Evolutionary conservation across 2,113 vertebrate genomes (phyloP), one percentile per base, ranked within the genome.

Genomic region (Centropus bengalensis): DNA sequence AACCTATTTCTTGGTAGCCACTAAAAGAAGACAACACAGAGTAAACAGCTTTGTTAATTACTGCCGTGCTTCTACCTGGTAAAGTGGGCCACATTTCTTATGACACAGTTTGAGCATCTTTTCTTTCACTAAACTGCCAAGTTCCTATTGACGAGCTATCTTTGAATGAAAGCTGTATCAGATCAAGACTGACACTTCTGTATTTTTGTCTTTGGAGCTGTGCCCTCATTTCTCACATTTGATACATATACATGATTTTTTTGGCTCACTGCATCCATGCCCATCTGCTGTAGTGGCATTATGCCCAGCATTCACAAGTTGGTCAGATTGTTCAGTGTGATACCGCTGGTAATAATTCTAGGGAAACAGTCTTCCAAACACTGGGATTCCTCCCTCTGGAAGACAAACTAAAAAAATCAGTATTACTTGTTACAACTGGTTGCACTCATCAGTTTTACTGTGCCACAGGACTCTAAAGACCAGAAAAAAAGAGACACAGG

Each of bases 241-340:
- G 95, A 74, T 95, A 80, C 82, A 84, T 87, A 67, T 66, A 91
- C 86, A 70, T 33, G 86, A 76, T 90, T 92, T 93, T 91, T 91
- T 90, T 94, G 95, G 92, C 97, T 93, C 84, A 45, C 81, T 82
- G 82, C 13, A 12, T 78, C 85, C 69, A 38, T 64, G 88, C 55
- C 96, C 96, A 94, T 97, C 97, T 96, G 97, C 86, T 93, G 86
- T 83, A 59, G 86, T 58, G 94, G 94, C 88, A 89, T 60, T 54
- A 42, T 88, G 95, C 94, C 91, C 95, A 95, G 71, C 55, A 56
- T 86, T 90, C 71, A 90, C 80, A 88, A 86, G 52, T 88, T 74
- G 63, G 28, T 96, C 59, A 77, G 59, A 67, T 54, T 77, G 38
- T 63, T 88, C 68, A 74, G 55, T 70, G 27, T 49, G 66, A 76